phyloP scores from a whole-genome alignment of 23 tunicate species.

The Trididemnum nubilum region DNA sequence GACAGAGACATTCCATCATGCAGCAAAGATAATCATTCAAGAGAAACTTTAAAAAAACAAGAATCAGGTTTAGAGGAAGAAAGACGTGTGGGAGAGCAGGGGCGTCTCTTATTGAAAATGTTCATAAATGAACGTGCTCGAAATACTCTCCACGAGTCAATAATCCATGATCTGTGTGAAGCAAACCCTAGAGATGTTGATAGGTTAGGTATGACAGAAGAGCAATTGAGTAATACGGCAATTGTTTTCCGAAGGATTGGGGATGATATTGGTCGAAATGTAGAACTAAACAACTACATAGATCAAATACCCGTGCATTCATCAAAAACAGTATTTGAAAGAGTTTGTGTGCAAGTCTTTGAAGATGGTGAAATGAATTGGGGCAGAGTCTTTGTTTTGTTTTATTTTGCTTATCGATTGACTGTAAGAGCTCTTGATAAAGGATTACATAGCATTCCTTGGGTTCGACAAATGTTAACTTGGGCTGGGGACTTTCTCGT shows the following conservation, averaged over 20 bases:
- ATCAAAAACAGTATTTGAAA: constrained; percentile 64
- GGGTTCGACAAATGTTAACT: constrained; percentile 59
- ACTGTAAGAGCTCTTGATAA: constrained; percentile 35
- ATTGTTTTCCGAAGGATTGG: constrained; percentile 54
- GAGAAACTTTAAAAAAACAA: not conserved
- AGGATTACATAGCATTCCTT: constrained; percentile 60
- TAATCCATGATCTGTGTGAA: constrained; percentile 43
- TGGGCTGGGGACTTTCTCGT: constrained; percentile 82
- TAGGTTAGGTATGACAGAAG: constrained; percentile 48
- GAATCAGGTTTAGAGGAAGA: constrained; percentile 31
- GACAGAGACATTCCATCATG: not conserved
- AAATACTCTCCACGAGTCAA: constrained; percentile 25
- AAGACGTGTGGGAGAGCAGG: constrained; percentile 34
- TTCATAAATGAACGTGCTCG: constrained; percentile 65
- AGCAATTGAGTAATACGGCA: constrained; percentile 51
- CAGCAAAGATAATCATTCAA: no score
- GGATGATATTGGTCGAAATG: constrained; percentile 58
- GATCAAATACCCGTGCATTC: constrained; percentile 70
- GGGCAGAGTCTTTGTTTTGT: constrained; percentile 88
- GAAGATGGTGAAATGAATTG: constrained; percentile 77
- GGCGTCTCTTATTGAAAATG: constrained; percentile 32
- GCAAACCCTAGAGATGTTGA: constrained; percentile 6
- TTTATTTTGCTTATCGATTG: constrained; percentile 86
- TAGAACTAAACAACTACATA: constrained; percentile 55
- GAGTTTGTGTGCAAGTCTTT: constrained; percentile 80